Conservation (phyloP, 1,140 invertebrate genomes). For the Neodiprion virginianus region DNA sequence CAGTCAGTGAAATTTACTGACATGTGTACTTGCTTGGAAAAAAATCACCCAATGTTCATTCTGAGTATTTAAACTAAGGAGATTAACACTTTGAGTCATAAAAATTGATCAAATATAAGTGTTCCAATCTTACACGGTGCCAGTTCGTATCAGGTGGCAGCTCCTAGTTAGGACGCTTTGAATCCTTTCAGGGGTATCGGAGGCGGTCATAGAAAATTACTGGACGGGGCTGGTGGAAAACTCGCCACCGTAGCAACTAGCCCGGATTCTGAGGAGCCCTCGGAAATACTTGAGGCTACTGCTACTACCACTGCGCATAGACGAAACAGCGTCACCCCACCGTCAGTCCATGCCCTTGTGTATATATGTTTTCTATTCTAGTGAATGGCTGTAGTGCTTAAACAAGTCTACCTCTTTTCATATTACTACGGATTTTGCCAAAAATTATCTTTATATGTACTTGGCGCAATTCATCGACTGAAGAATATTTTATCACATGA, state of each 20-base stretch:
- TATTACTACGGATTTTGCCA: not conserved
- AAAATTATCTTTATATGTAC: not conserved
- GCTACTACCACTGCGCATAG: conserved; percentile 52
- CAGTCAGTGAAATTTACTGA: no score
- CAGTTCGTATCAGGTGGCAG: not conserved
- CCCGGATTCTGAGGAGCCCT: conserved; percentile 59
- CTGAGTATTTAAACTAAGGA: no score
- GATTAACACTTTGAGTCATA: not conserved
- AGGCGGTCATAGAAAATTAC: conserved; percentile 64
- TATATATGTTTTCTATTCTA: conserved; percentile 24
- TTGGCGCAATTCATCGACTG: not conserved
- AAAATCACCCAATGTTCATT: no score
- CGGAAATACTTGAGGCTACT: conserved; percentile 52
- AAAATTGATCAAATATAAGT: not conserved
- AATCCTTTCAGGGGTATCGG: conserved; percentile 62
- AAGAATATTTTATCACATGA: not conserved
- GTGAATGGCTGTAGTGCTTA: not conserved
- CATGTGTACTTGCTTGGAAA: no score
- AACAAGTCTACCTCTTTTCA: not conserved
- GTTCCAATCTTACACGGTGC: not conserved
- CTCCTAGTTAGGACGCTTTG: conserved; percentile 51
- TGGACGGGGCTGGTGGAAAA: conserved; percentile 64
- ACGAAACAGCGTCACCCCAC: conserved; percentile 62
- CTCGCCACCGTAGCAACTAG: conserved; percentile 63
- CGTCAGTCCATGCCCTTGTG: conserved; percentile 58